Conservation (phyloP, 64 coral and sea anemone genomes). For the Cladopsammia gracilis region DNA sequence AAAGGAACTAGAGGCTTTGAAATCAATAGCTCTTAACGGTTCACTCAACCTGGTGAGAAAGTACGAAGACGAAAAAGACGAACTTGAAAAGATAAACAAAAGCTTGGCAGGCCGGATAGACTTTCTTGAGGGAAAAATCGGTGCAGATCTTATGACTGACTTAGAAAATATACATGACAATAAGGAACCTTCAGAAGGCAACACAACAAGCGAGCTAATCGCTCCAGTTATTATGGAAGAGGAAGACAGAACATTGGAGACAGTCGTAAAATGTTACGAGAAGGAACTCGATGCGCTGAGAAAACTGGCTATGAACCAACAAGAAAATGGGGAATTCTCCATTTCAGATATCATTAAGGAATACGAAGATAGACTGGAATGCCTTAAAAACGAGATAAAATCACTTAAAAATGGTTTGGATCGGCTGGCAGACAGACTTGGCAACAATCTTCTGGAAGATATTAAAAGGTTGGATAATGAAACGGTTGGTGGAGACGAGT, state of each 20-base stretch:
- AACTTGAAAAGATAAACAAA: not conserved
- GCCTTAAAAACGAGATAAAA: slow-evolving; percentile 10
- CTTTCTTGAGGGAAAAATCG: not conserved
- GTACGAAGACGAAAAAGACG: slow-evolving; percentile 1
- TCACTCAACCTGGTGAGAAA: not conserved
- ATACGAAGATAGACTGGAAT: slow-evolving; percentile 50
- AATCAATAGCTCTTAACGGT: not conserved
- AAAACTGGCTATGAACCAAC: not conserved
- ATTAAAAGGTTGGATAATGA: not conserved
- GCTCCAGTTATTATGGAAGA: slow-evolving; percentile 45
- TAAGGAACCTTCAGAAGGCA: not conserved
- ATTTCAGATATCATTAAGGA: slow-evolving; percentile 41
- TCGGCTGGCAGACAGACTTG: slow-evolving; percentile 13
- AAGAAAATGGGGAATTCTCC: not conserved
- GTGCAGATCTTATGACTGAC: not conserved
- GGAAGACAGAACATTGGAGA: slow-evolving; percentile 21
- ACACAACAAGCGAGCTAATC: slow-evolving; percentile 1
- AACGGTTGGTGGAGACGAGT: not conserved
- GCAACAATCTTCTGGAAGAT: not conserved
- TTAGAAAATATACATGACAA: not conserved
- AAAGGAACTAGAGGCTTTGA: not conserved
- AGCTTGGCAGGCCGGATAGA: not conserved
- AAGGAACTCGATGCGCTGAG: slow-evolving; percentile 1
- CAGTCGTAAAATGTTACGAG: slow-evolving; percentile 46
- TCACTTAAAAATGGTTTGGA: not conserved